Percentiles rank a stretch among this genome's conserved stretches.
Conservation (phyloP, 2,797 vertebrate species). For the Synanceia verrucosa region DNA sequence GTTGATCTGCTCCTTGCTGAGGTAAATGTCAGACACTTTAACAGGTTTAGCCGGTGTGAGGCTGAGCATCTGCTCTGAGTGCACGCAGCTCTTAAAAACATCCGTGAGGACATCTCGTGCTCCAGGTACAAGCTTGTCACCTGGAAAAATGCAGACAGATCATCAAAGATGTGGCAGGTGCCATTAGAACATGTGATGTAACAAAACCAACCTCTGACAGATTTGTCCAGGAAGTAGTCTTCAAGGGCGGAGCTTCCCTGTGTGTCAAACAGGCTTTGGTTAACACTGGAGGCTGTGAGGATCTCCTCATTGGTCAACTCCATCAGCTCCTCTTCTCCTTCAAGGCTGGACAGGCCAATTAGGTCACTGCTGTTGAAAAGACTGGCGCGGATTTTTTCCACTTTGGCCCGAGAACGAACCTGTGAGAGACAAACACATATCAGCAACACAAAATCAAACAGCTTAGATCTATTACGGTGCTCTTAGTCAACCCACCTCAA, state of each 20-base stretch:
- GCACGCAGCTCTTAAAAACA: constrained; percentile 96
- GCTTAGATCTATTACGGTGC: not conserved
- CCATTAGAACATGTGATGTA: not conserved
- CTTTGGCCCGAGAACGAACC: constrained; percentile 96
- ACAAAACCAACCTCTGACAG: constrained; percentile 90
- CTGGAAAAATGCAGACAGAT: constrained; percentile 67
- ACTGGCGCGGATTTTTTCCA: constrained; percentile 97
- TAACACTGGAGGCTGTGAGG: constrained; percentile 96
- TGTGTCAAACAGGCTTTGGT: constrained; percentile 98
- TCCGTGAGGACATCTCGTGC: constrained; percentile 94
- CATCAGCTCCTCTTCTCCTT: constrained; percentile 97
- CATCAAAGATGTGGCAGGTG: not conserved
- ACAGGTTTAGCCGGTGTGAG: constrained; percentile 91
- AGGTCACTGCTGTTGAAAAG: constrained; percentile 98
- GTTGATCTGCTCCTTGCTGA: constrained; percentile 98
- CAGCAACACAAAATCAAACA: constrained; percentile 3
- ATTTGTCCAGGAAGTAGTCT: constrained; percentile 96
- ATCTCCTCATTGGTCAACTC: constrained; percentile 98
- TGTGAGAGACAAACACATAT: constrained; percentile 47
- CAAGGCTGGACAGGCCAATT: constrained; percentile 95
- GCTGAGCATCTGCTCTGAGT: constrained; percentile 95
- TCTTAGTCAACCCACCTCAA: constrained; percentile 86
- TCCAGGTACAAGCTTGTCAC: constrained; percentile 92
- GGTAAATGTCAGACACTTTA: constrained; percentile 96
- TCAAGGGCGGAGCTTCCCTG: constrained; percentile 97